These are phyloP conservation scores for Acrobasis repandana DNA, from an alignment of 2,888 invertebrate species.

Conservation along the genomic window DNA sequence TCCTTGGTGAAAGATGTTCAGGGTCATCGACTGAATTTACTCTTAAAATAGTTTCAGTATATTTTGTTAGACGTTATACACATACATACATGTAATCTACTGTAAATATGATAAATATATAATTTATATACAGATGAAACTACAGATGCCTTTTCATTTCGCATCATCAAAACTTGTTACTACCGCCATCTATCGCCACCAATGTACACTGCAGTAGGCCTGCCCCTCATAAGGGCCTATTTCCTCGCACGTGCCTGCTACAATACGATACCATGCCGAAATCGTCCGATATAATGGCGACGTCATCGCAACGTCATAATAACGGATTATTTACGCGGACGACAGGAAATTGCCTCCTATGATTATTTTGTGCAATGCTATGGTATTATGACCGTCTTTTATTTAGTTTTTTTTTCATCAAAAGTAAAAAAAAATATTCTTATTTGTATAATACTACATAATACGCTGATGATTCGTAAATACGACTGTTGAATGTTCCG, in stretches of 20 bases:
- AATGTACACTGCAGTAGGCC: slow-evolving; percentile 33
- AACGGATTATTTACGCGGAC: slow-evolving; percentile 62
- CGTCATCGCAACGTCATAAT: slow-evolving; percentile 69
- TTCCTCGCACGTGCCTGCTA: slow-evolving; percentile 75
- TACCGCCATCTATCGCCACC: slow-evolving; percentile 58
- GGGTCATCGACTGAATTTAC: too few species aligned
- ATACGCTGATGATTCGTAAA: too few species aligned
- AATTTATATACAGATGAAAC: neutral
- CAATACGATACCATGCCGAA: slow-evolving; percentile 59
- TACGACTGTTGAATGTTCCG: too few species aligned
- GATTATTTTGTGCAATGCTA: slow-evolving; percentile 29
- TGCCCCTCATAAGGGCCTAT: slow-evolving; percentile 54
- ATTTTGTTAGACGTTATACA: too few species aligned
- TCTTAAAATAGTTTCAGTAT: too few species aligned
- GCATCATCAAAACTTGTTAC: slow-evolving; percentile 18
- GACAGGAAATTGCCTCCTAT: slow-evolving; percentile 69
- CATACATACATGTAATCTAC: too few species aligned
- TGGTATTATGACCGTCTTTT: slow-evolving; percentile 3
- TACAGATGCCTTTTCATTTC: neutral
- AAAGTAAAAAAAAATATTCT: neutral
- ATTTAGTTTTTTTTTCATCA: neutral
- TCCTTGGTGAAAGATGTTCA: too few species aligned
- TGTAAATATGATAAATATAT: too few species aligned
- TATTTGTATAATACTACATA: too few species aligned
- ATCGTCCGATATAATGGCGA: slow-evolving; percentile 55